Base-by-base conservation (phyloP, 2,113 vertebrate species). In the Charadrius vociferus region DNA sequence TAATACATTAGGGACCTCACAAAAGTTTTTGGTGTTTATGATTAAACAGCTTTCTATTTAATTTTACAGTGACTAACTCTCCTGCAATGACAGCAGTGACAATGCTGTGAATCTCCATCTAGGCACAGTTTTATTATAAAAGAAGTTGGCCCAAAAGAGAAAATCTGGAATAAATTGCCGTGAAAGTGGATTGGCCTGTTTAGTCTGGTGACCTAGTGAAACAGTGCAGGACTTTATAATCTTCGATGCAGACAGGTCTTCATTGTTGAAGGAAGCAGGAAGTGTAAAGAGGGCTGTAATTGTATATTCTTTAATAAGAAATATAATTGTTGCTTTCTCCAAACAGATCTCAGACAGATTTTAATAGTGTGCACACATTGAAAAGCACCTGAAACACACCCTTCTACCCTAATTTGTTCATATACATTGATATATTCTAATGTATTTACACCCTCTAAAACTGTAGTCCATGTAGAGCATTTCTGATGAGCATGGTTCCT, bases 211-310 rank as follows among this genome's bases (percentile, higher is more conserved):
- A 96, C 95, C 88, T 90, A 81, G 93, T 78, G 95, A 96, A 97
- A 93, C 55, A 93, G 85, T 52, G 71, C 75, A 94, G 94, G 85
- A 96, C 93, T 93, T 95, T 92, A 90, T 97, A 96, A 97, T 97
- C 95, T 97, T 75, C 79, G 45, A 2, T 77, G 75, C 92, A 97
- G 96, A 97, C 97, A 97, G 95, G 85, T 93, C 92, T 92, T 94
- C 96, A 81, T 90, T 97, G 90, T 78, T 97, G 90, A 86, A 96
- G 95, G 96, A 96, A 97, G 96, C 96, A 97, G 96, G 96, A 97
- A 96, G 96, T 94, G 86, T 78, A 92, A 90, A 93, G 85, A 97
- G 65, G 92, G 71, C 82, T 97, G 90, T 96, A 97, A 97, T 95
- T 97, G 95, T 72, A 71, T 94, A 95, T 96, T 97, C 97, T 96